Evolutionary conservation across 2,113 vertebrate species (phyloP).

Genomic region (Lipophrys pholis): DNA sequence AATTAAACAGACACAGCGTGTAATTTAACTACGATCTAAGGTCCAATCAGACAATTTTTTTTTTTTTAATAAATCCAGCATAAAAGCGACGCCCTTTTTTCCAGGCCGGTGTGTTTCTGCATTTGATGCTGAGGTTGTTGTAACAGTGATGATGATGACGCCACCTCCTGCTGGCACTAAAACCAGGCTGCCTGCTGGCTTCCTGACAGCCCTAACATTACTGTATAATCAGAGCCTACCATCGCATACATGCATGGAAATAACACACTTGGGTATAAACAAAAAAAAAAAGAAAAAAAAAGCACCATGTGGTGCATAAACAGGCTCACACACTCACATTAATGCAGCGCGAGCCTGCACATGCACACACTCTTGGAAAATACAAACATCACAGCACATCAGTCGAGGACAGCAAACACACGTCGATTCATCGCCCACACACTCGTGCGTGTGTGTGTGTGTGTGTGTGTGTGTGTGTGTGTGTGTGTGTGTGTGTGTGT

Average conservation of each 20-base stretch:
- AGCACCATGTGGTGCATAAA: slow-evolving; percentile 31
- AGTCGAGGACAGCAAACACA: slow-evolving; percentile 34
- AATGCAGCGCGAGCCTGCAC: background rate
- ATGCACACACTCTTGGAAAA: background rate
- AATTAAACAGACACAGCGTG: slow-evolving; percentile 31
- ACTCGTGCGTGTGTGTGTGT: slow-evolving; percentile 36
- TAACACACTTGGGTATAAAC: slow-evolving; percentile 24
- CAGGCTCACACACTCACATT: background rate
- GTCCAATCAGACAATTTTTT: slow-evolving; percentile 10
- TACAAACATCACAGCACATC: slow-evolving; percentile 5
- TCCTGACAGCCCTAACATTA: slow-evolving; percentile 78
- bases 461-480: no score
- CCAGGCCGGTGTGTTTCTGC: slow-evolving; percentile 49
- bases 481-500: no score
- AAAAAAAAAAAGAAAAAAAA: slow-evolving; percentile 36
- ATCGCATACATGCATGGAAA: slow-evolving; percentile 37
- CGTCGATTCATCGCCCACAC: slow-evolving; percentile 31
- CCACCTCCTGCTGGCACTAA: slow-evolving; percentile 68
- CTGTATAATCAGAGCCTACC: slow-evolving; percentile 73
- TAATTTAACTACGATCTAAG: slow-evolving; percentile 30
- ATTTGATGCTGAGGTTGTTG: slow-evolving; percentile 62
- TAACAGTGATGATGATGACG: slow-evolving; percentile 59
- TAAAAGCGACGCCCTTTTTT: slow-evolving; percentile 44
- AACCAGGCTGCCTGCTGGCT: slow-evolving; percentile 78
- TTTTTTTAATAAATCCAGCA: slow-evolving; percentile 9